Base-by-base conservation (phyloP, 2,113 vertebrate genomes). In the Calyptommatus sinebrachiatus region DNA sequence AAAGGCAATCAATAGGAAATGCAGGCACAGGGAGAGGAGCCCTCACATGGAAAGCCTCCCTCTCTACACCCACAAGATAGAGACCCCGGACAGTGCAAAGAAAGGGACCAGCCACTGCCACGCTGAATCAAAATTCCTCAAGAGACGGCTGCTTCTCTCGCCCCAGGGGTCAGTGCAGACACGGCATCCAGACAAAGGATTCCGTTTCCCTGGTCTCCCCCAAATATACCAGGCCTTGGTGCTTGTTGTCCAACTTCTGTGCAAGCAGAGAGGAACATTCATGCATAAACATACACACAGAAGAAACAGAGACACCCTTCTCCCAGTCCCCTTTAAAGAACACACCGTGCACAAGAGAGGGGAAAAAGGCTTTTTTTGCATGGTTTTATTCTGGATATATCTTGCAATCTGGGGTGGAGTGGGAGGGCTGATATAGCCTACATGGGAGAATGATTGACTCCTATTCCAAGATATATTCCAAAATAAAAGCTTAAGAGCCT, bases 51-150 rank as follows among this genome's bases (percentile, higher is more conserved):
- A 70, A 73, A 70, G 26, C 66, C 31, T 26, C 69, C 45, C 35
- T 21, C 61, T 21, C 26, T 20, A 8, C 1, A 66, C 72, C 57
- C 29, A 35, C 65, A 50, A 71, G 72, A 61, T 41, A 65, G 77
- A 68, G 71, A 83, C 35, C 82, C 71, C 3, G 80, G 85, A 78
- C 86, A 84, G 84, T 89, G 91, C 89, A 62, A 91, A 90, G 88
- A 91, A 91, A 92, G 88, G 90, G 88, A 86, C 85, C 88, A 73
- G 90, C 73, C 73, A 31, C 73, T 76, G 79, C 79, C 79, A 81
- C 73, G 79, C 79, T 48, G 73, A 70, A 81, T 81, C 79, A 81
- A 81, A 81, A 81, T 81, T 81, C 79, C 79, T 76, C 79, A 61
- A 62, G 79, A 81, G 79, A 81, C n/a, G 66, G 77, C 79, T 76